These are phyloP conservation scores for Sparus aurata DNA, from an alignment of 2,797 vertebrate genomes.

Conservation along the genomic window DNA sequence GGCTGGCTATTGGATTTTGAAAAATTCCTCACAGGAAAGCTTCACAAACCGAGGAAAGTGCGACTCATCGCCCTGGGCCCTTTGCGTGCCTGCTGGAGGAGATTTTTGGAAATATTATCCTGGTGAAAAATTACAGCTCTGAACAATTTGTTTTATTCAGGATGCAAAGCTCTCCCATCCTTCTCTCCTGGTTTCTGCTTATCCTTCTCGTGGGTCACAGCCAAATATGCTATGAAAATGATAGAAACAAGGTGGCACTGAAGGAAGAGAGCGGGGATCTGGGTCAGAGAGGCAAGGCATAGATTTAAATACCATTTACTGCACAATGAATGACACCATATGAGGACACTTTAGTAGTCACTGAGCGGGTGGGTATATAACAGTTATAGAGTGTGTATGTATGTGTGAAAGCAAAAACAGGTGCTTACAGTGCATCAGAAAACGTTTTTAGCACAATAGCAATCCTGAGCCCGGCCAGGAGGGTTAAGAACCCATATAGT, in stretches of 20 bases:
- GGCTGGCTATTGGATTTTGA: slow-evolving; percentile 61
- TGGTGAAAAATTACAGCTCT: slow-evolving; percentile 62
- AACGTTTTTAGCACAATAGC: slow-evolving; percentile 46
- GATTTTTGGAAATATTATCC: slow-evolving; percentile 70
- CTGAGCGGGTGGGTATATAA: neutral
- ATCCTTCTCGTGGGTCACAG: slow-evolving; percentile 42
- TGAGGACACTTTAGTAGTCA: slow-evolving; percentile 5
- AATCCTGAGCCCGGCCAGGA: slow-evolving; percentile 2
- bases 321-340: slow-evolving; percentile 18
- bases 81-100: slow-evolving; percentile 47
- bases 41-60: slow-evolving; percentile 42
- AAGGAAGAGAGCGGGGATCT: slow-evolving; percentile 39
- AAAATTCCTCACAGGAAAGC: slow-evolving; percentile 56
- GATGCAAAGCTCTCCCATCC: slow-evolving; percentile 51
- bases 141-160: slow-evolving; percentile 68
- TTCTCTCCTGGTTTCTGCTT: slow-evolving; percentile 43
- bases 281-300: slow-evolving; percentile 44
- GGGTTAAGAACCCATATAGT: slow-evolving; percentile 42
- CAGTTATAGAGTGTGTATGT: neutral
- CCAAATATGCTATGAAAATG: slow-evolving; percentile 31
- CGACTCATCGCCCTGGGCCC: slow-evolving; percentile 64
- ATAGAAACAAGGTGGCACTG: slow-evolving; percentile 43
- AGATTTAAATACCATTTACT: slow-evolving; percentile 42
- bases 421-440: slow-evolving; percentile 34
- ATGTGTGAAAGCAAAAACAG: neutral